Percentiles rank a stretch among this genome's conserved stretches.
Evolutionary conservation across 2,797 vertebrate species (phyloP).

Genomic region (Xiphorhynchus erythropygius): DNA sequence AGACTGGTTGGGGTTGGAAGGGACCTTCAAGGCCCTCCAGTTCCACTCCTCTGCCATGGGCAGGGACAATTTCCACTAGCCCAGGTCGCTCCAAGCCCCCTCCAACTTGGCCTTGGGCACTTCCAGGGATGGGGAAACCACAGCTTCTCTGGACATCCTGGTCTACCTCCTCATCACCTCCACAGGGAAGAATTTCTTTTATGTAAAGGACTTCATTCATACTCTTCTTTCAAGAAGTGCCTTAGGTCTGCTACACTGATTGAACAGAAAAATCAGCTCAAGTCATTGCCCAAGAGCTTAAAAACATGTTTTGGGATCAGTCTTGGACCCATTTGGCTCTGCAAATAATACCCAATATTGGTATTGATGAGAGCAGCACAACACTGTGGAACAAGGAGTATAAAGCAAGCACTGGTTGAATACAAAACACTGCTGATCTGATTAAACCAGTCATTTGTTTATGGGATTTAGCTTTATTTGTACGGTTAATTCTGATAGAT

Average conservation of each 20-base stretch:
- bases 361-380: neutral
- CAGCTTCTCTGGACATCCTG: neutral
- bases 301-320: neutral
- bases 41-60: neutral
- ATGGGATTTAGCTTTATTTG: neutral
- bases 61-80: accelerated
- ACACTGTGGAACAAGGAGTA: neutral
- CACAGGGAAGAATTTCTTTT: no score
- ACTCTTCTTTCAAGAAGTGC: neutral
- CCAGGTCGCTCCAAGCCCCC: accelerated
- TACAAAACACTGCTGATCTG: neutral
- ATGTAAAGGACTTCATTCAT: neutral
- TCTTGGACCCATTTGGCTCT: neutral
- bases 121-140: neutral
- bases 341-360: neutral
- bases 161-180: accelerated
- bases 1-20: neutral
- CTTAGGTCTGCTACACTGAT: neutral
- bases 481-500: neutral
- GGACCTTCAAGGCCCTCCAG: neutral
- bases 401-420: neutral
- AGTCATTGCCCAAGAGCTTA: neutral
- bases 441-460: neutral
- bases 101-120: neutral
- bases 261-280: neutral